A percentile compares a stretch with the other conserved stretches of the same genome.
phyloP scores from a whole-genome alignment of 2,797 vertebrate species.

The Alectoris magna region DNA sequence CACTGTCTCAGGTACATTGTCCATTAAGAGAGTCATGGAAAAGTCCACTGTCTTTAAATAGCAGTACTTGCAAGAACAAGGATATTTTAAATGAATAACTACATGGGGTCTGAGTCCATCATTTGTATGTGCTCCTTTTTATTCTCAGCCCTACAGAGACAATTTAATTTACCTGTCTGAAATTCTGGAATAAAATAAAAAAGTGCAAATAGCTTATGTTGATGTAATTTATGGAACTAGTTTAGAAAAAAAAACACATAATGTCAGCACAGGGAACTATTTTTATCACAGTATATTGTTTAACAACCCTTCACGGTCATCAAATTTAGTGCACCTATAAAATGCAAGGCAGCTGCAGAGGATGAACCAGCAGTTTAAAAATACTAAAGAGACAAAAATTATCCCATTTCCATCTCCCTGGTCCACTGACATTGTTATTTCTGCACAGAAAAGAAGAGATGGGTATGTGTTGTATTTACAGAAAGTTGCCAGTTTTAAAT shows the following conservation, averaged over 20 bases:
- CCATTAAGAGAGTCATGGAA: not conserved
- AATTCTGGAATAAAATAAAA: not conserved
- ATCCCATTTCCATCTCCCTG: not conserved
- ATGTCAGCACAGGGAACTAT: constrained; percentile 79
- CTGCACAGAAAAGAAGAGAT: not conserved
- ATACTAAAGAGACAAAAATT: constrained; percentile 68
- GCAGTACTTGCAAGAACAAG: not conserved
- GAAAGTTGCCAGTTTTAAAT: not conserved
- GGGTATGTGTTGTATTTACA: not conserved
- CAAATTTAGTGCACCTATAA: constrained; percentile 79
- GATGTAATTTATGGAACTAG: constrained; percentile 69
- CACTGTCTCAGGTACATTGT: not conserved
- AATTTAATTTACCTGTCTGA: not conserved
- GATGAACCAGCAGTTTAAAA: constrained; percentile 75
- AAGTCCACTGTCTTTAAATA: not conserved
- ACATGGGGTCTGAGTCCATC: not conserved
- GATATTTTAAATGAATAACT: not conserved
- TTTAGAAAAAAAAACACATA: constrained; percentile 70
- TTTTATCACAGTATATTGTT: constrained; percentile 79
- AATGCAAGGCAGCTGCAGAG: constrained; percentile 69
- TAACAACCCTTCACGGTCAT: constrained; percentile 76
- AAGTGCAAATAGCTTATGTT: constrained; percentile 60
- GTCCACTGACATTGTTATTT: not conserved
- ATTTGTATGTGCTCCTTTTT: not conserved
- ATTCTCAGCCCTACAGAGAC: not conserved